Evolutionary conservation across 2,888 invertebrate genomes (phyloP).

Genomic region (Autographa gamma): DNA sequence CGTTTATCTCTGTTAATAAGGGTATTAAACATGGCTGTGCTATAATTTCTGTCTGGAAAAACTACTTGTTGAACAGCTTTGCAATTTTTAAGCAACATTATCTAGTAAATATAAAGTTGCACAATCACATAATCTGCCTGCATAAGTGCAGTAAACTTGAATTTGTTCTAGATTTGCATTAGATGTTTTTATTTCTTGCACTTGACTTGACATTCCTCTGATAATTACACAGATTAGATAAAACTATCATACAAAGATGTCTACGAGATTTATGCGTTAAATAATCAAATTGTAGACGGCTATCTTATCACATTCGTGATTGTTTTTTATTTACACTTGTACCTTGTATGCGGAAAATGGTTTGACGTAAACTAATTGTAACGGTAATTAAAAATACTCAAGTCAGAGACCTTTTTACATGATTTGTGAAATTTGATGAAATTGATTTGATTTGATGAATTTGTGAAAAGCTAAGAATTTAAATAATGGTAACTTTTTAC

Average conservation of each 20-base stretch:
- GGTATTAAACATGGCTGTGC: too few species aligned
- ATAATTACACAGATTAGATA: constrained; percentile 36
- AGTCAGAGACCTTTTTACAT: too few species aligned
- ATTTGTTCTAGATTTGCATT: background rate
- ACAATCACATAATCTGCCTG: background rate
- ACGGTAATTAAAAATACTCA: background rate
- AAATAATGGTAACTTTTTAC: too few species aligned
- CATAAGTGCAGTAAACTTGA: background rate
- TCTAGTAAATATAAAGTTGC: too few species aligned
- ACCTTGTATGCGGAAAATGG: background rate
- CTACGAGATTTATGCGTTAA: constrained; percentile 29
- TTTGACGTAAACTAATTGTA: background rate
- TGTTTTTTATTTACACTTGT: constrained; percentile 12
- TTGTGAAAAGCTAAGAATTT: too few species aligned
- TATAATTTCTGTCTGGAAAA: too few species aligned
- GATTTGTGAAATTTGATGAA: too few species aligned
- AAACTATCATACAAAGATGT: constrained; percentile 37
- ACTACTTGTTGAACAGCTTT: too few species aligned
- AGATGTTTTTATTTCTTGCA: background rate
- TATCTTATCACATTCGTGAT: constrained; percentile 36
- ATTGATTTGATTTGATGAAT: too few species aligned
- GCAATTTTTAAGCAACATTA: too few species aligned
- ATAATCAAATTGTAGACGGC: constrained; percentile 19
- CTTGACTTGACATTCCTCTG: constrained; percentile 40
- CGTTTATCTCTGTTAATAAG: too few species aligned